Percentiles rank a stretch among this genome's conserved stretches.
These are phyloP conservation scores for Temnothorax nylanderi DNA, from an alignment of 1,140 invertebrate genomes.

Conservation along the genomic window DNA sequence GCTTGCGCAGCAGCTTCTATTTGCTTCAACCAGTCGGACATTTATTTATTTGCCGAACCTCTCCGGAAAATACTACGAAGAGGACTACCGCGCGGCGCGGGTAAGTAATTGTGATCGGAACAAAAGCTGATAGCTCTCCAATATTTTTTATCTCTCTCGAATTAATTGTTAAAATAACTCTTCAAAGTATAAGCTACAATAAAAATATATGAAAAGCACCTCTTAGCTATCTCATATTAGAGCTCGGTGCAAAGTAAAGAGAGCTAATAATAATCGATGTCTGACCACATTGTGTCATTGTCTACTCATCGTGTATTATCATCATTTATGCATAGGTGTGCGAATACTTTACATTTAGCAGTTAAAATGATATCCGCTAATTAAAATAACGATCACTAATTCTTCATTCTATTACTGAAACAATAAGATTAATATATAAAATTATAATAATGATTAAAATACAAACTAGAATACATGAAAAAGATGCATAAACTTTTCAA, in stretches of 20 bases:
- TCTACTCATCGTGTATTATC: background rate
- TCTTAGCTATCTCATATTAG: background rate
- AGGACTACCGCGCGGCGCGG: background rate
- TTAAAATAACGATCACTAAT: background rate
- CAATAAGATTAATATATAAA: background rate
- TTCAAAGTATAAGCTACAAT: background rate
- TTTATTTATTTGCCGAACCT: constrained; percentile 51
- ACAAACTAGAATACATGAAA: background rate
- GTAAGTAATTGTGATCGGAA: constrained; percentile 22
- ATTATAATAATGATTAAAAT: background rate
- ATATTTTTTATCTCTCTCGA: constrained; percentile 11
- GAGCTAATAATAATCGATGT: background rate
- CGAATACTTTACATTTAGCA: background rate
- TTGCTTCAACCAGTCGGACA: constrained; percentile 29
- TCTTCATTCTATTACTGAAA: background rate
- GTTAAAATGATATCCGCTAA: background rate
- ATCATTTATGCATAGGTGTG: background rate
- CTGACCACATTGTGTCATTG: constrained; percentile 10
- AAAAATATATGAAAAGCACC: background rate
- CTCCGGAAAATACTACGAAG: constrained; percentile 31
- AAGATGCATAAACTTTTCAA: background rate
- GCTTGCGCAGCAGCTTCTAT: constrained; percentile 39
- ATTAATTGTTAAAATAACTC: constrained; percentile 7
- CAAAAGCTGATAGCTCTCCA: background rate
- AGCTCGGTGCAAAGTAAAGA: background rate